Percentiles rank a stretch among this genome's conserved stretches.
These are phyloP conservation scores for Chloropsis cyanopogon DNA, from an alignment of 2,113 vertebrate genomes.

Conservation along the genomic window DNA sequence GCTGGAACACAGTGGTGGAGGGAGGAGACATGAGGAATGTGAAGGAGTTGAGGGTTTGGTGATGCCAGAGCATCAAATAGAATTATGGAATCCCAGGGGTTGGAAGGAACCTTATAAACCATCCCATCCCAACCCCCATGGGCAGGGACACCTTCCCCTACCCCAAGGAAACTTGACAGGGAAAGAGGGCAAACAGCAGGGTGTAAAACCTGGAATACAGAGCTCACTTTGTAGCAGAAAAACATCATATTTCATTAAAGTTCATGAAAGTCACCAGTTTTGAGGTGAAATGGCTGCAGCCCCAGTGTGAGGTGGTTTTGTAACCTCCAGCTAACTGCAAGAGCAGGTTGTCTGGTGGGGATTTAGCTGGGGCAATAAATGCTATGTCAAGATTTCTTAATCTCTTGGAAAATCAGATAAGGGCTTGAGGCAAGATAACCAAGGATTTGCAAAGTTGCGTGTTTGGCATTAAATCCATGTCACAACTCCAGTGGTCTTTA, in stretches of 20 bases:
- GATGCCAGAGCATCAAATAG: background rate
- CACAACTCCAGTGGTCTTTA: background rate
- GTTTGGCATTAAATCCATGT: background rate
- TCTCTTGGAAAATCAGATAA: conserved; percentile 54
- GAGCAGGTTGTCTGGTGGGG: background rate
- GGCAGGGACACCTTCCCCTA: background rate
- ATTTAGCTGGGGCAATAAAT: background rate
- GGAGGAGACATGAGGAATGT: background rate
- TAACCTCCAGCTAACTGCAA: background rate
- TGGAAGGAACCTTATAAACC: background rate
- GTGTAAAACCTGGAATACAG: background rate
- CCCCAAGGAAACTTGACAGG: background rate
- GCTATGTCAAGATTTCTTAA: conserved; percentile 48
- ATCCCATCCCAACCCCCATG: background rate
- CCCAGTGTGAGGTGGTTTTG: background rate
- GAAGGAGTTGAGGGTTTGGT: background rate
- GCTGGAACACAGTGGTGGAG: rapidly evolving
- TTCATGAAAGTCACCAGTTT: background rate
- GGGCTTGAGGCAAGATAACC: background rate
- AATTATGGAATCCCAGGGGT: background rate
- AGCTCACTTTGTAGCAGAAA: background rate
- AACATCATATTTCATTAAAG: rapidly evolving
- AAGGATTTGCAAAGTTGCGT: background rate
- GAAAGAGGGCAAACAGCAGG: rapidly evolving
- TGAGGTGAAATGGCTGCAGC: background rate